Conservation (phyloP, 1,140 invertebrate species). For the Zaprionus lachaisei region DNA sequence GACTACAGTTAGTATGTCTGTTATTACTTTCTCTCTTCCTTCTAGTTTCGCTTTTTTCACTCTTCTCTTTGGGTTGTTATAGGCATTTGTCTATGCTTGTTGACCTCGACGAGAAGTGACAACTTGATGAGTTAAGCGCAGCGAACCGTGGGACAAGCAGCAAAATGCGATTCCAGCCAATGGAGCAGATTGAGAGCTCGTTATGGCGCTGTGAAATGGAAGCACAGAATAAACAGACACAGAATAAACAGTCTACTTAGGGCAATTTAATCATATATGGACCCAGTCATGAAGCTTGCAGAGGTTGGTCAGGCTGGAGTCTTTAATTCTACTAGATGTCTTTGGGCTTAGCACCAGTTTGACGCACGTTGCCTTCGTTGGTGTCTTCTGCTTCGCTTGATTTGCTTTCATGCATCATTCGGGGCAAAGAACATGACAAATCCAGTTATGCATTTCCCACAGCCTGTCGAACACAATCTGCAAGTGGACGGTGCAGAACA, state of each 20-base stretch:
- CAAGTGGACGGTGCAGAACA: not conserved
- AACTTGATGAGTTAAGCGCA: conserved; percentile 69
- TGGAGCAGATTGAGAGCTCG: conserved; percentile 22
- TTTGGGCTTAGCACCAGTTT: no score
- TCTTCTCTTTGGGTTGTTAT: not conserved
- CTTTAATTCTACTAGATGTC: not conserved
- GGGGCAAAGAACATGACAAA: not conserved
- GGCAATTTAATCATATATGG: not conserved
- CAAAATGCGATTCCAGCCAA: conserved; percentile 30
- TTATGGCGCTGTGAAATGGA: conserved; percentile 38
- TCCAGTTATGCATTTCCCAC: not conserved
- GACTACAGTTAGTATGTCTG: conserved; percentile 66
- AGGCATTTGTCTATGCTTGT: conserved; percentile 34
- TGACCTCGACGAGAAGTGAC: conserved; percentile 39
- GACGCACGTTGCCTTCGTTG: not conserved
- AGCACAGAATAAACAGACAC: not conserved
- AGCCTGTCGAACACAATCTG: conserved; percentile 1
- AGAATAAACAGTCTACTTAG: conserved; percentile 1
- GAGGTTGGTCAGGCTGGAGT: not conserved
- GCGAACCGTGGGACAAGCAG: conserved; percentile 54
- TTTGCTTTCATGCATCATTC: not conserved
- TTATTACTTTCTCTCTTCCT: not conserved
- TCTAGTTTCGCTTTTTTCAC: not conserved
- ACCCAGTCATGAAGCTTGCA: not conserved
- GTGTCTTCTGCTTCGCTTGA: not conserved